Conservation (phyloP, 2,113 vertebrate species). For the Misgurnus mizolepis region DNA sequence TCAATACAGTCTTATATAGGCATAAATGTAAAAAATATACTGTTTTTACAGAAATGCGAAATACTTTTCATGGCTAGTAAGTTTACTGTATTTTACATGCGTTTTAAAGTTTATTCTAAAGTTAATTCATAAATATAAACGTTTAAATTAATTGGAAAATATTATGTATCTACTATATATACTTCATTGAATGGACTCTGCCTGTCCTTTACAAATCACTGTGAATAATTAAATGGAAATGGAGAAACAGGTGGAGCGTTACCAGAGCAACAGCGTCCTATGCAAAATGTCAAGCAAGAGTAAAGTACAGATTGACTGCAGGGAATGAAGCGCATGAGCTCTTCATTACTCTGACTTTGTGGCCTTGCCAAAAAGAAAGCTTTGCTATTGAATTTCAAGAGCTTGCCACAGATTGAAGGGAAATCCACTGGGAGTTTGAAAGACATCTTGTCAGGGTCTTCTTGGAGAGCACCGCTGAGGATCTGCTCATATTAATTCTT, state of each 20-base stretch:
- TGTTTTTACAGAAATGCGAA: too few species aligned
- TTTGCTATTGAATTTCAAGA: constrained; percentile 2
- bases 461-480: background rate
- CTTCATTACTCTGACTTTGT: constrained; percentile 51
- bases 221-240: constrained; percentile 46
- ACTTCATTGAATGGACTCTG: background rate
- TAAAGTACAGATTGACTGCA: background rate
- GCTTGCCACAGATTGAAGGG: background rate
- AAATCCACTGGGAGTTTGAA: background rate
- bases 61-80: too few species aligned
- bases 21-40: too few species aligned
- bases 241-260: constrained; percentile 64
- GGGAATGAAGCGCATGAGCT: constrained; percentile 38
- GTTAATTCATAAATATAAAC: too few species aligned
- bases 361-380: constrained; percentile 7
- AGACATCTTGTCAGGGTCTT: background rate
- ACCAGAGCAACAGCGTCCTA: constrained; percentile 58
- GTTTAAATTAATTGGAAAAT: too few species aligned
- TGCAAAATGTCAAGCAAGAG: constrained; percentile 43
- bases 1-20: too few species aligned
- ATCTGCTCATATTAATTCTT: background rate
- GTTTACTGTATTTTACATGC: too few species aligned
- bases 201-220: background rate
- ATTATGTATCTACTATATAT: background rate
- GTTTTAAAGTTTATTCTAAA: too few species aligned